Evolutionary conservation across 2,113 vertebrate genomes (phyloP).

Genomic region (Zosterops borbonicus): DNA sequence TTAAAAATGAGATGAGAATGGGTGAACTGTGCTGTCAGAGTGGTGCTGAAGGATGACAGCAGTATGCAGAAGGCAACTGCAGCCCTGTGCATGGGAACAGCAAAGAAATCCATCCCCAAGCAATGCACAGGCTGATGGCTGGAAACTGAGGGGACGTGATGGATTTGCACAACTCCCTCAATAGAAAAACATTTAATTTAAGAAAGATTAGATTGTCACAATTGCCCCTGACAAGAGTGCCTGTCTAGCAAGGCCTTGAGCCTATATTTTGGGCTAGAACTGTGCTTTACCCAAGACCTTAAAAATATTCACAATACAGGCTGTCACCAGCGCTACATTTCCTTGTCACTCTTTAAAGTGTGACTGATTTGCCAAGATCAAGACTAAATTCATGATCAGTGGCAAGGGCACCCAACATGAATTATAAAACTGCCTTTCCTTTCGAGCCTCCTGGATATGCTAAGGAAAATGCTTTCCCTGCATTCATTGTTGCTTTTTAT

Average conservation of each 20-base stretch:
- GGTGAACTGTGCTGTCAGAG: background rate
- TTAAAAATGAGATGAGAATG: background rate
- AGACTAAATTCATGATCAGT: constrained; percentile 31
- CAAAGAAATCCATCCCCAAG: background rate
- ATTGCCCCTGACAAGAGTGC: background rate
- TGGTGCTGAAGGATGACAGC: background rate
- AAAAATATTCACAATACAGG: background rate
- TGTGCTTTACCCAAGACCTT: background rate
- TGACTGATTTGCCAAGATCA: constrained; percentile 55
- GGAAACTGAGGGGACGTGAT: background rate
- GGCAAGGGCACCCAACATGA: constrained; percentile 39
- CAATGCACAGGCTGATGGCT: background rate
- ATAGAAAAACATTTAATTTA: background rate
- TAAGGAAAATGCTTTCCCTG: background rate
- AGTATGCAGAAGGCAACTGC: background rate
- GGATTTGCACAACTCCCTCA: background rate
- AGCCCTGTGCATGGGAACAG: background rate
- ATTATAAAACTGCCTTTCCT: constrained; percentile 41
- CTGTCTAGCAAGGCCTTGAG: background rate
- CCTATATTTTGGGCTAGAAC: background rate
- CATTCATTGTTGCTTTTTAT: background rate
- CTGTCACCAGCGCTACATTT: background rate
- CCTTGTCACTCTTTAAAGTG: constrained; percentile 38
- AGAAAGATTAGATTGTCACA: background rate
- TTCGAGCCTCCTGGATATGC: background rate